phyloP scores from a whole-genome alignment of 2,113 vertebrate genomes.

The Puntigrus tetrazona region DNA sequence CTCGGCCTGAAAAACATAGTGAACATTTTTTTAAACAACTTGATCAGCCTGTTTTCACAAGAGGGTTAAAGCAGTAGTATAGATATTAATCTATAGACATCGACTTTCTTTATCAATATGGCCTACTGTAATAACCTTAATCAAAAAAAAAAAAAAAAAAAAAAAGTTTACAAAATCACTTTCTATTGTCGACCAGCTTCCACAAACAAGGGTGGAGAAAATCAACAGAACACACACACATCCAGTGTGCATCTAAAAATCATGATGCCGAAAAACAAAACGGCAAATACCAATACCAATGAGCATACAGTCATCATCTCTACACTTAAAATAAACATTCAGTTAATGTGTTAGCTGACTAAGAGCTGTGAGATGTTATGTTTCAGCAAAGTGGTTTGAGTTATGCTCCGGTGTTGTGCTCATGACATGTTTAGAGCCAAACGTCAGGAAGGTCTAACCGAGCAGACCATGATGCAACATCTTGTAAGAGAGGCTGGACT shows the following conservation, averaged over 20 bases:
- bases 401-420: background rate
- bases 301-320: background rate
- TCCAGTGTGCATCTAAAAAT: background rate
- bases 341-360: conserved; percentile 20
- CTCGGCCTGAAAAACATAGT: background rate
- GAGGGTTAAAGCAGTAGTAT: background rate
- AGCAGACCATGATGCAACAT: conserved; percentile 41
- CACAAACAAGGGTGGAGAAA: conserved; percentile 43
- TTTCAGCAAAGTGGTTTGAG: conserved; percentile 7
- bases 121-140: background rate
- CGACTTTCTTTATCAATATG: background rate
- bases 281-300: background rate
- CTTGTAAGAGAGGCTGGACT: conserved; percentile 35
- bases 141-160: background rate
- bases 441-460: conserved; percentile 25
- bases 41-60: background rate
- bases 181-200: conserved; percentile 28
- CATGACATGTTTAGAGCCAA: background rate
- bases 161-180: conserved; percentile 1
- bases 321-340: background rate
- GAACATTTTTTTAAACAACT: conserved; percentile 27
- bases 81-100: conserved; percentile 3
- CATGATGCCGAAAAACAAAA: background rate
- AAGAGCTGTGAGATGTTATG: conserved; percentile 6
- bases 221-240: background rate